Conservation (phyloP, 2,888 invertebrate species). For the Drosophila maculinotata region DNA sequence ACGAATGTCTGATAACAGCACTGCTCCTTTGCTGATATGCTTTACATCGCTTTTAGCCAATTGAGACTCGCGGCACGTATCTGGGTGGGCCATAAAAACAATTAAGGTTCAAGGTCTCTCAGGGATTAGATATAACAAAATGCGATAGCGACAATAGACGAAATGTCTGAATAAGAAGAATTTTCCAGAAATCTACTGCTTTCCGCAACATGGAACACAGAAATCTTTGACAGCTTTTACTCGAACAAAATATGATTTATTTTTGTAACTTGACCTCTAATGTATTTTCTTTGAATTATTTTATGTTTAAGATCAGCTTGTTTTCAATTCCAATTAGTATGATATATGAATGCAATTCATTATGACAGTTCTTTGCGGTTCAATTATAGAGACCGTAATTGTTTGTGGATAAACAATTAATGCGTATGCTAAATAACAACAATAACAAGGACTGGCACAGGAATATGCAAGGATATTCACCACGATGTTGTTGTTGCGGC, state of each 20-base stretch:
- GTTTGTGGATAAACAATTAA: constrained; percentile 33
- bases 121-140: constrained; percentile 33
- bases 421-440: constrained; percentile 1
- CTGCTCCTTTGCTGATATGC: neutral
- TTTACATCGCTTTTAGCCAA: constrained; percentile 13
- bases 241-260: neutral
- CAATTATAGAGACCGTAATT: constrained; percentile 12
- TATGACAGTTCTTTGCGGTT: too few species aligned
- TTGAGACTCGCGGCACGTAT: constrained; percentile 43
- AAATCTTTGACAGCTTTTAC: too few species aligned
- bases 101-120: constrained; percentile 50
- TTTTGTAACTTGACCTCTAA: neutral
- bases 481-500: constrained; percentile 41
- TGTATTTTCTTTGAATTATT: neutral
- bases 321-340: neutral
- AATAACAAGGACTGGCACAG: constrained; percentile 14
- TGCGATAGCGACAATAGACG: constrained; percentile 1
- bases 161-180: neutral
- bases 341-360: neutral
- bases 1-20: constrained; percentile 33
- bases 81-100: constrained; percentile 46
- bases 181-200: too few species aligned
- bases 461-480: constrained; percentile 1
- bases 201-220: too few species aligned
- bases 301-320: neutral